These are phyloP conservation scores for Lydus trimaculatus DNA, from an alignment of 2,888 invertebrate species.

Conservation along the genomic window DNA sequence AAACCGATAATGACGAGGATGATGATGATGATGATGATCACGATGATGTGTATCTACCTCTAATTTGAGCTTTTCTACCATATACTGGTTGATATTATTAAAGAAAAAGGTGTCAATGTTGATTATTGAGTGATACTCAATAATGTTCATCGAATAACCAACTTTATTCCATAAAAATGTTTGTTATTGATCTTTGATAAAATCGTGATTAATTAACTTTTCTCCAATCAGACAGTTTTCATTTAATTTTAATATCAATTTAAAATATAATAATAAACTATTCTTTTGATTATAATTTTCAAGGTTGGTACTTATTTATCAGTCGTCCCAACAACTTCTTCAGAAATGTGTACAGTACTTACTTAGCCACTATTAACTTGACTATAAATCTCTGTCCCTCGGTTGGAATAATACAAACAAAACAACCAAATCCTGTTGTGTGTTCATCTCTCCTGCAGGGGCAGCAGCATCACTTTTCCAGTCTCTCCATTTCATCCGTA, in stretches of 20 bases:
- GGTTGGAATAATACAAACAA: conserved; percentile 31
- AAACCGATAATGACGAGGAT: neutral
- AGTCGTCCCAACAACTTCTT: conserved; percentile 34
- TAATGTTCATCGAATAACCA: neutral
- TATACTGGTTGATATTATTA: neutral
- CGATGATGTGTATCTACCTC: neutral
- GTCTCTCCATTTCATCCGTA: conserved; percentile 21
- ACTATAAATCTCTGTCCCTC: conserved; percentile 35
- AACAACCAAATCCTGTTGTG: conserved; percentile 13
- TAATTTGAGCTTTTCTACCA: neutral
- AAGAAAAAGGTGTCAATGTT: neutral
- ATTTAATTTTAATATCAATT: neutral
- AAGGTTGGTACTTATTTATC: conserved; percentile 20
- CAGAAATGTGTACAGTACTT: conserved; percentile 37
- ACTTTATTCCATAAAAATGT: neutral
- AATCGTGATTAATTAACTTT: neutral
- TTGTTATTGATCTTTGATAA: neutral
- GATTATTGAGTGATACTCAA: neutral
- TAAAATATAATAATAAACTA: neutral
- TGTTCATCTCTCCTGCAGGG: conserved; percentile 23
- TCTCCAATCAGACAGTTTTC: neutral
- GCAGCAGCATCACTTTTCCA: conserved; percentile 26
- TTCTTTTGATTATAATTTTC: neutral
- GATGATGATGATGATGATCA: neutral
- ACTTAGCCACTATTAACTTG: conserved; percentile 37